Evolutionary conservation across 2,113 vertebrate species (phyloP), one percentile per base, ranked within the genome.

Genomic region (Nerophis lumbriciformis): DNA sequence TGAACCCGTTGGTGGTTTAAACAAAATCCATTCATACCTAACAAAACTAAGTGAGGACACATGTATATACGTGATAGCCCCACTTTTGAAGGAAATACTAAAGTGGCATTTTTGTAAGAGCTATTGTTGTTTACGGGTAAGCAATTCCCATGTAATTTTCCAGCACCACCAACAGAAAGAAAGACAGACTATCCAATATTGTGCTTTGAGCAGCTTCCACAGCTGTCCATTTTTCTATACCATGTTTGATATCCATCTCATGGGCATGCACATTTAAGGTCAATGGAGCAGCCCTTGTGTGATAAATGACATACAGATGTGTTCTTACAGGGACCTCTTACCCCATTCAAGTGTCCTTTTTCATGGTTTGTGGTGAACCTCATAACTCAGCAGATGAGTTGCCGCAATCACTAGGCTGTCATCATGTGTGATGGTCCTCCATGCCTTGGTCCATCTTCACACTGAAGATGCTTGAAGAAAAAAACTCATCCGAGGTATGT

Each of bases 251-350:
- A 81, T 52, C 67, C 28, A 28, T 28, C 79, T 77, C 78, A 71
- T 82, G 66, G 73, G 76, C 74, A 28, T 71, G 52, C 35, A 8
- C 39, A 52, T 12, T 5, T 60, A 52, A 69, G 65, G 67, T 75
- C 28, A 36, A 42, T 44, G 66, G 65, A 58, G 57, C 63, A 78
- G 56, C 61, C 69, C 65, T 38, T 21, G 50, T 13, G 75, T 90
- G 84, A 92, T 89, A 78, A 86, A 92, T 91, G 80, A 66, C 77
- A 70, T 59, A 67, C 69, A 83, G 80, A 84, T 83, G 79, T 61
- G 82, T 83, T 86, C 83, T 78, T 80, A 84, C 79, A 87, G 87
- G 84, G 67, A 76, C 70, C 73, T 28, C 68, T 49, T 21, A 57
- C 73, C 67, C 65, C 55, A 53, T 44, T 69, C 1, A 6, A 79